phyloP scores from a whole-genome alignment of 2,888 invertebrate genomes.

The Ennomos quercinarius region DNA sequence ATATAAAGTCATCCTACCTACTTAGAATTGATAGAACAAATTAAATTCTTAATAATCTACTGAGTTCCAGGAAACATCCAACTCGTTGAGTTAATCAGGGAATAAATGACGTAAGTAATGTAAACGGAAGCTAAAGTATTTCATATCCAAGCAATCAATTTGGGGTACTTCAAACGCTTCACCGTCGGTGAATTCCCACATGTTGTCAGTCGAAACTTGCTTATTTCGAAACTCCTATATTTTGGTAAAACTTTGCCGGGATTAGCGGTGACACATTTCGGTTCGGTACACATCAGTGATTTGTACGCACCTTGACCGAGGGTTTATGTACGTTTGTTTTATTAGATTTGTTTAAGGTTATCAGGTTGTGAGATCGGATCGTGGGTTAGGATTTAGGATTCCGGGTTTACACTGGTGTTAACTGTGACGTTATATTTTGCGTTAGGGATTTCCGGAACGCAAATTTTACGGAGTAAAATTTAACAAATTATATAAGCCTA shows the following conservation, averaged over 20 bases:
- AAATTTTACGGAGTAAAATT: too few species aligned
- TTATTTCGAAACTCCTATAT: conserved; percentile 12
- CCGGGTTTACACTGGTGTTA: not conserved
- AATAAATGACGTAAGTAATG: too few species aligned
- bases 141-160: too few species aligned
- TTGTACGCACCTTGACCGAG: conserved; percentile 49
- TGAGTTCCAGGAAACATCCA: too few species aligned
- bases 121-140: too few species aligned
- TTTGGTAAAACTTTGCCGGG: conserved; percentile 42
- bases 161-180: too few species aligned
- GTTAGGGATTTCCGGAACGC: too few species aligned
- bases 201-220: conserved; percentile 12
- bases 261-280: conserved; percentile 53
- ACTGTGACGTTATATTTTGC: conserved; percentile 3
- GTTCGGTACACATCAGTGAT: conserved; percentile 49
- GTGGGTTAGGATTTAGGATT: conserved; percentile 8
- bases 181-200: conserved; percentile 3
- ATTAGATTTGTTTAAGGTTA: conserved; percentile 31
- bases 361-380: conserved; percentile 10
- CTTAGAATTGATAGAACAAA: conserved; percentile 13
- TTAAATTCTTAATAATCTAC: too few species aligned
- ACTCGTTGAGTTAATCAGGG: too few species aligned
- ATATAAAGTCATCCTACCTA: too few species aligned
- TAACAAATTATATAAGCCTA: too few species aligned
- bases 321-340: conserved; percentile 30